A percentile compares a stretch with the other conserved stretches of the same genome.
phyloP scores from a whole-genome alignment of 2,888 invertebrate genomes.

The Taenaris catops region DNA sequence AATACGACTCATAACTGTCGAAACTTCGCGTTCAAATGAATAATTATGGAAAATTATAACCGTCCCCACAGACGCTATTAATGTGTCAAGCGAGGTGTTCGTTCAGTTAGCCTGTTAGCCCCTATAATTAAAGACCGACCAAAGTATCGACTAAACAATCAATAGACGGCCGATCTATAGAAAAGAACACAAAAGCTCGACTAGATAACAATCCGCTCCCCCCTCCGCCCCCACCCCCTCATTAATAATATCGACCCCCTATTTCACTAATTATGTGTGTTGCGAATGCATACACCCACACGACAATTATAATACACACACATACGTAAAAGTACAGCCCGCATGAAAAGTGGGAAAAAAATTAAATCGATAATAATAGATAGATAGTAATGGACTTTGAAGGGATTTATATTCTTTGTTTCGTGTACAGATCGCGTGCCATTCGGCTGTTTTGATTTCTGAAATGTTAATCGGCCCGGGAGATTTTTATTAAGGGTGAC shows the following conservation, averaged over 20 bases:
- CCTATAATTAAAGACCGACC: slow-evolving; percentile 69
- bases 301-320: slow-evolving; percentile 21
- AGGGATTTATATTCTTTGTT: slow-evolving; percentile 59
- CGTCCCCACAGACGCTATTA: slow-evolving; percentile 55
- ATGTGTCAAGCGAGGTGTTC: slow-evolving; percentile 71
- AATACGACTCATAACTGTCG: slow-evolving; percentile 47
- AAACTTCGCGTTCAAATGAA: slow-evolving; percentile 60
- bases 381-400: slow-evolving; percentile 34
- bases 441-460: slow-evolving; percentile 58
- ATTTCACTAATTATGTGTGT: slow-evolving; percentile 77
- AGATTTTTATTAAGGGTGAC: slow-evolving; percentile 55
- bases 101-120: slow-evolving; percentile 62
- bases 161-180: slow-evolving; percentile 63
- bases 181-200: slow-evolving; percentile 76
- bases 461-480: slow-evolving; percentile 64
- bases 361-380: slow-evolving; percentile 52
- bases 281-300: slow-evolving; percentile 62
- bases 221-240: slow-evolving; percentile 60
- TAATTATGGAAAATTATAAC: slow-evolving; percentile 67
- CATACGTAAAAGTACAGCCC: slow-evolving; percentile 45
- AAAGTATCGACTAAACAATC: slow-evolving; percentile 74
- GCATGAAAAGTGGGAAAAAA: slow-evolving; percentile 61
- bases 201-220: slow-evolving; percentile 67
- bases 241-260: slow-evolving; percentile 77
- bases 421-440: slow-evolving; percentile 58